Evolutionary conservation across 2,888 invertebrate genomes (phyloP), one percentile per base, ranked within the genome.

Genomic region (Bombylius discolor): DNA sequence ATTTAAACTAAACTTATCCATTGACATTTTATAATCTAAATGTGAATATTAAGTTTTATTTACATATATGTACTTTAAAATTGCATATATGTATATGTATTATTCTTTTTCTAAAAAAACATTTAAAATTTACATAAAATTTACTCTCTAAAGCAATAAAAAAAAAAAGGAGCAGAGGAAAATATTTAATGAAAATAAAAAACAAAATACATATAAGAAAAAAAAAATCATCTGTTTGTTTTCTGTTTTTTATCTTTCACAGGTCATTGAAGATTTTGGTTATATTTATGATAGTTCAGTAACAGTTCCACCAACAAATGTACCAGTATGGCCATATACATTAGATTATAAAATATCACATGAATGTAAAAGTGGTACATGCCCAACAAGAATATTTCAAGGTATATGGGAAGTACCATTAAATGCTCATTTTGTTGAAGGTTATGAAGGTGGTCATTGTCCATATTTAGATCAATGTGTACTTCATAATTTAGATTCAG

Each of bases 361-460:
- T 69, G 92, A 92, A 72, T 93, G 93, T 75, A 91, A 92, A 74
- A 85, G 91, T 49, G 90, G 89, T 56, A 90, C 90, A n/a, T 94
- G 93, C 62, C 93, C 93, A 0, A 85, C 87, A 1, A 89, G 86
- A 73, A 85, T 87, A 4, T 93, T 92, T 78, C 89, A 89, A 70
- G 92, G 91, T 82, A 81, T 92, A n/a, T 93, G 93, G 93, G 91
- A 93, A 76, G 82, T 94, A 44, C 93, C 93, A 3, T 76, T 94
- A 67, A 94, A 93, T 69, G 85, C 91, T 48, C 92, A 93, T 72
- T 91, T 86, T 70, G 85, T 92, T 5, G 89, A 90, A 68, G 83
- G 85, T 42, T 93, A 82, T 64, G 92, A 92, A 75, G 93, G 93
- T 47, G 93, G 93, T 12, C 92, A 92, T 67, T 94, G 93, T 64